phyloP scores from a whole-genome alignment of 2,888 invertebrate genomes.

The Drosophila mimetica region DNA sequence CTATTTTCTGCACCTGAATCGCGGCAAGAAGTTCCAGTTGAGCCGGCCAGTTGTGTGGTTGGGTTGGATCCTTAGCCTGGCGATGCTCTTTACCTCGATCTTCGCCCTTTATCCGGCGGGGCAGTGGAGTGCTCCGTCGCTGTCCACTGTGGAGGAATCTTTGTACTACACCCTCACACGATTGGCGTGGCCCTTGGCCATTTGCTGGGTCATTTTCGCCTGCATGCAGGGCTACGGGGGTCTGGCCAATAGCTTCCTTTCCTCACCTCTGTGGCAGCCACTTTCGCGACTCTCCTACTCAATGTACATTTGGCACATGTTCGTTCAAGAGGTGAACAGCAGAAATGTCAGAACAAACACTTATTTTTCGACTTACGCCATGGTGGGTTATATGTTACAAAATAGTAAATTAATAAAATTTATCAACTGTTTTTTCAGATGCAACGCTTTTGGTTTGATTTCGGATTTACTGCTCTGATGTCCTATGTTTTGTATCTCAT shows the following conservation, averaged over 20 bases:
- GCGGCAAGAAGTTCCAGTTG: conserved; percentile 52
- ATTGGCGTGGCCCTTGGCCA: conserved; percentile 52
- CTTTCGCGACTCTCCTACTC: conserved; percentile 40
- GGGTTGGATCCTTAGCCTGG: conserved; percentile 68
- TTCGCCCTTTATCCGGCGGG: conserved; percentile 65
- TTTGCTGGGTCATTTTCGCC: conserved; percentile 32
- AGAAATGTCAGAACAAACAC: conserved; percentile 20
- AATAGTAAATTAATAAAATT: too few relatives aligned
- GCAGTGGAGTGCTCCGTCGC: conserved; percentile 29
- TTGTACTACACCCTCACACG: conserved; percentile 75
- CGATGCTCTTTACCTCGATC: conserved; percentile 58
- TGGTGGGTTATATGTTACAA: conserved; percentile 1
- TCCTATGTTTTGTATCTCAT: conserved; percentile 31
- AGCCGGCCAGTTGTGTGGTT: conserved; percentile 30
- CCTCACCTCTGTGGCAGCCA: conserved; percentile 77
- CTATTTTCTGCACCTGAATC: conserved; percentile 66
- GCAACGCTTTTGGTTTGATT: conserved; percentile 14
- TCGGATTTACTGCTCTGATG: conserved; percentile 46
- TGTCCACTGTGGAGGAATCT: conserved; percentile 63
- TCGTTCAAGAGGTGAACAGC: conserved; percentile 24
- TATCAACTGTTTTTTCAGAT: conserved; percentile 1
- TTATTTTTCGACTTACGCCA: conserved; percentile 25
- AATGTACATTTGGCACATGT: conserved; percentile 39
- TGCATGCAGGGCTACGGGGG: conserved; percentile 79
- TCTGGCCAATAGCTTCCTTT: conserved; percentile 70